Evolutionary conservation across 2,113 vertebrate species (phyloP), one percentile per base, ranked within the genome.

Genomic region (Cololabis saira): DNA sequence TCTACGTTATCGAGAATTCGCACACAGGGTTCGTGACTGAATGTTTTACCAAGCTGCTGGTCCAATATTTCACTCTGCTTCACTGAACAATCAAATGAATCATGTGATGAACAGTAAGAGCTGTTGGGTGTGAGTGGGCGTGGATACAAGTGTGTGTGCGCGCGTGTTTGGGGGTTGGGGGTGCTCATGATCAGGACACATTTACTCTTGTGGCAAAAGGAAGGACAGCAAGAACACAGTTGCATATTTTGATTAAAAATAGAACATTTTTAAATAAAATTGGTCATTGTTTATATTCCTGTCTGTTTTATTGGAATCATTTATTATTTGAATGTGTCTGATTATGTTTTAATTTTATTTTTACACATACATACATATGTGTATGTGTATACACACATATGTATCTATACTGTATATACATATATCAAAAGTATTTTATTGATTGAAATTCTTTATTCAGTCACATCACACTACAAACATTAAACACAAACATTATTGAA

Each of bases 221-320:
- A 73, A 76, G 78, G 78, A 82, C 48, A 56, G 76, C 74, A 78
- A 78, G 76, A 85, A 89, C 84, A 85, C 62, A 71, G 74, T 85
- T 88, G 82, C 88, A 77, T 92, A 91, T 93, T 92, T 93, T 92
- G 86, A 87, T 89, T 86, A 88, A 92, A 87, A 83, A 90, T 80
- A 83, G 71, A 90, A 86, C 85, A 86, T 93, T 93, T 93, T 89
- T 89, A 90, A 92, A 88, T 89, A 89, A 92, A 91, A 50, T 75
- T 54, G 58, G 63, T 81, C 54, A 68, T 80, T 74, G 71, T 91
- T 92, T 91, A 61, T 90, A 86, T 84, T 82, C 45, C 54, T 57
- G 61, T 66, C 49, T 86, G 47, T 59, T 52, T 84, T 48, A 24
- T 48, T 61, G 57, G 19, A 62, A 12, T 0, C 7, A 47, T 42